A percentile compares a stretch with the other conserved stretches of the same genome.
Evolutionary conservation across 2,888 invertebrate species (phyloP).

Genomic region (Stenichneumon culpator): DNA sequence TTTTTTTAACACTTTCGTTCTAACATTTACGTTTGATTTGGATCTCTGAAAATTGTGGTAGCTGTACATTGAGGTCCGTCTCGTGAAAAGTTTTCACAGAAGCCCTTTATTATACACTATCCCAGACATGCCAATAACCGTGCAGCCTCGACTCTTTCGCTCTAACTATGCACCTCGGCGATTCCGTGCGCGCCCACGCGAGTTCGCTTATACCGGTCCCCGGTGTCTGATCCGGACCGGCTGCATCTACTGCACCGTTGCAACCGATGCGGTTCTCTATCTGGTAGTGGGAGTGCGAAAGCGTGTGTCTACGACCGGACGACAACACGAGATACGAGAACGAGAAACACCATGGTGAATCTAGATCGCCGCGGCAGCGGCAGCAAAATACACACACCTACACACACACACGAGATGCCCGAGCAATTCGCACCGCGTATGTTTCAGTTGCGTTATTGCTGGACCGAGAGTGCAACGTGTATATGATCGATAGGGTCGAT

Average conservation of each 20-base stretch:
- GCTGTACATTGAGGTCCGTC: neutral
- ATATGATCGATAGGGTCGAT: constrained; percentile 68
- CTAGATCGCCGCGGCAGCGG: constrained; percentile 26
- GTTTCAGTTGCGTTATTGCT: constrained; percentile 56
- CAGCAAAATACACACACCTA: neutral
- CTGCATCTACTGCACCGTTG: constrained; percentile 54
- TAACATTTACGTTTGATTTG: too few species aligned
- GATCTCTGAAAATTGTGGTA: too few species aligned
- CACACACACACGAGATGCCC: constrained; percentile 32
- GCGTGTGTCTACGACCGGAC: constrained; percentile 56
- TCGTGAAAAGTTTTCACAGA: neutral
- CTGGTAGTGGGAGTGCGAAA: constrained; percentile 14
- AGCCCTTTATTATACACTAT: neutral
- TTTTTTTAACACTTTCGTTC: too few species aligned
- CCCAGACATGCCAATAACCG: constrained; percentile 42
- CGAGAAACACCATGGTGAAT: constrained; percentile 33
- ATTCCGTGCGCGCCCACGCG: constrained; percentile 67
- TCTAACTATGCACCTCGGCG: constrained; percentile 51
- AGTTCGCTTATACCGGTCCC: constrained; percentile 51
- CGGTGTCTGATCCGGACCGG: constrained; percentile 44
- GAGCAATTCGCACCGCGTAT: constrained; percentile 57
- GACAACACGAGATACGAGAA: constrained; percentile 41
- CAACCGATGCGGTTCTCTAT: constrained; percentile 24
- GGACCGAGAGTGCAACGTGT: constrained; percentile 35
- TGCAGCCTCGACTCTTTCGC: constrained; percentile 20